Percentiles rank a stretch among this genome's conserved stretches.
phyloP scores from a whole-genome alignment of 2,888 invertebrate genomes.

The Drosophila acutilabella region DNA sequence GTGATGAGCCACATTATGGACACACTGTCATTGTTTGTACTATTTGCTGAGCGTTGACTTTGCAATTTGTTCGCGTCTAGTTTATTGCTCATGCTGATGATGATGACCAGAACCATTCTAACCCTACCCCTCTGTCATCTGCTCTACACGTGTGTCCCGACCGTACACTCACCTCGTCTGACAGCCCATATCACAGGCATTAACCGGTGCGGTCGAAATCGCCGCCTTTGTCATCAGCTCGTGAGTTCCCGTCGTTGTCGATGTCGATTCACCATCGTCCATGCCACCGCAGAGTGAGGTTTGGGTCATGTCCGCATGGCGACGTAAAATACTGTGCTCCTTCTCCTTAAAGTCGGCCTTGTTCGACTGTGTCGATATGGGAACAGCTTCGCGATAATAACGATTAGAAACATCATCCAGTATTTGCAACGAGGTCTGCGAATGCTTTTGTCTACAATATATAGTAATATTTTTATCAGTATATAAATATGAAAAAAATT shows the following conservation, averaged over 20 bases:
- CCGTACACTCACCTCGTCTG: constrained; percentile 91
- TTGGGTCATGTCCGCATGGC: constrained; percentile 84
- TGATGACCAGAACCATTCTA: not conserved
- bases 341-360: constrained; percentile 83
- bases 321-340: constrained; percentile 83
- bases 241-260: constrained; percentile 71
- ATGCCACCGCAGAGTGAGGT: constrained; percentile 72
- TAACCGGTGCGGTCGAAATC: constrained; percentile 74
- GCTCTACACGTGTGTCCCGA: too few relatives aligned
- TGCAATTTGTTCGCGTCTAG: constrained; percentile 64
- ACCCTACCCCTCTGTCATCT: too few relatives aligned
- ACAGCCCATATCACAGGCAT: constrained; percentile 91
- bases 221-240: constrained; percentile 70
- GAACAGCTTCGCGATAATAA: constrained; percentile 84
- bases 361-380: constrained; percentile 80
- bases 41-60: constrained; percentile 66
- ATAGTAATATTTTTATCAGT: not conserved
- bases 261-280: constrained; percentile 68
- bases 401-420: constrained; percentile 84
- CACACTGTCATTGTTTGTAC: constrained; percentile 65
- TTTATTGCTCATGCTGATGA: constrained; percentile 40
- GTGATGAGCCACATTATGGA: constrained; percentile 17
- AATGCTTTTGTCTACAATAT: constrained; percentile 82
- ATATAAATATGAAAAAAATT: not conserved
- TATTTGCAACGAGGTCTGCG: constrained; percentile 84